These are phyloP conservation scores for Anguilla anguilla DNA, from an alignment of 2,797 vertebrate genomes.

Conservation along the genomic window DNA sequence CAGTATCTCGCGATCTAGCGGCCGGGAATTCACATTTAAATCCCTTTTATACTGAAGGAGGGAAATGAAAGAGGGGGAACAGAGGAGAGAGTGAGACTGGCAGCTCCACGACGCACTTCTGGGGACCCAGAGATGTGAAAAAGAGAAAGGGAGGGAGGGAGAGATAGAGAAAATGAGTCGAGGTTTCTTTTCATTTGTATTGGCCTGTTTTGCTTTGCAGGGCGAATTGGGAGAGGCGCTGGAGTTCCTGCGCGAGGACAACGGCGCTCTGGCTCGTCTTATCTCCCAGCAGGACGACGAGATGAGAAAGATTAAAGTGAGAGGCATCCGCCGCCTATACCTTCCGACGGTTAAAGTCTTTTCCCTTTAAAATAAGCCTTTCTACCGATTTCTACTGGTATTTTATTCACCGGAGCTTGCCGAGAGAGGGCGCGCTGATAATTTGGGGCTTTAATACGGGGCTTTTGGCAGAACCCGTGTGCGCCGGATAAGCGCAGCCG, in stretches of 20 bases:
- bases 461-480: too few species aligned
- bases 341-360: not conserved
- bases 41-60: not conserved
- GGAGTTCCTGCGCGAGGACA: constrained; percentile 44
- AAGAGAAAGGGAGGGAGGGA: not conserved
- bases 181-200: not conserved
- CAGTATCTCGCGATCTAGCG: not conserved
- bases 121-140: not conserved
- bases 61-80: not conserved
- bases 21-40: not conserved
- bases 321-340: not conserved
- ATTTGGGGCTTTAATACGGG: too few species aligned
- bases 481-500: too few species aligned
- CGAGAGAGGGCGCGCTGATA: too few species aligned
- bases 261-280: constrained; percentile 33
- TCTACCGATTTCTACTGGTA: not conserved
- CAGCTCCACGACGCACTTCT: not conserved
- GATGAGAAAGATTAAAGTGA: constrained; percentile 53
- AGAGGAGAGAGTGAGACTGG: not conserved
- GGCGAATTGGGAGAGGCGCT: constrained; percentile 43
- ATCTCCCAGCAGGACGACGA: constrained; percentile 48
- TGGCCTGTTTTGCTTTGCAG: constrained; percentile 31
- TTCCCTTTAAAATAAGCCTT: not conserved
- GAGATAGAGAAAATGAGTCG: not conserved
- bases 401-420: too few species aligned